Conservation (phyloP, 2,797 vertebrate species). For the Potorous gilbertii region DNA sequence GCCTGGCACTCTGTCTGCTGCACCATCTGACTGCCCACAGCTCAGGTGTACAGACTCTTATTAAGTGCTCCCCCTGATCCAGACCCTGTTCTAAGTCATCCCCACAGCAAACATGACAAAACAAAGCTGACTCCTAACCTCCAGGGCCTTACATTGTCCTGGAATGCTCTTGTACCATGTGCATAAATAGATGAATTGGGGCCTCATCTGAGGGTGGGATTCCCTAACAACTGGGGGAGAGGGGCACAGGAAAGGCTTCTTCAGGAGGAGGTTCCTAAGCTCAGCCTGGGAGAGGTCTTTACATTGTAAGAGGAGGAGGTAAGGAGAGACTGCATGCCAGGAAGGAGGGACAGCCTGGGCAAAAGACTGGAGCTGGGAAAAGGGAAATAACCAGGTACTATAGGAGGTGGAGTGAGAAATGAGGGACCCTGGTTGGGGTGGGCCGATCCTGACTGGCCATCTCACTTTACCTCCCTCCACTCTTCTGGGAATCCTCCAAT, state of each 20-base stretch:
- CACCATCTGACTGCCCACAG: too few species aligned
- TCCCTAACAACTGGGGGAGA: background rate
- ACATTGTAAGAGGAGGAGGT: background rate
- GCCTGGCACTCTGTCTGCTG: too few species aligned
- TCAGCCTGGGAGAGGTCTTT: background rate
- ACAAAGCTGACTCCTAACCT: background rate
- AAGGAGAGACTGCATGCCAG: background rate
- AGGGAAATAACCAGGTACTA: too few species aligned
- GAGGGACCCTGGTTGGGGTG: background rate
- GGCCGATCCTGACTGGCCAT: background rate
- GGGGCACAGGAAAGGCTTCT: background rate
- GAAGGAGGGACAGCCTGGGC: background rate
- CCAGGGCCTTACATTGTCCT: background rate
- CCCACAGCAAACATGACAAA: background rate
- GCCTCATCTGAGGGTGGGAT: background rate
- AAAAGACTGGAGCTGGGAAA: background rate
- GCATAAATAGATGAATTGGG: background rate
- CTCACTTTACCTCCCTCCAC: background rate
- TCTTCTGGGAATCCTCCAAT: background rate
- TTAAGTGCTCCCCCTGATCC: background rate
- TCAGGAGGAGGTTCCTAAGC: background rate
- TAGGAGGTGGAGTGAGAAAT: background rate
- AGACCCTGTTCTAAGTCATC: background rate
- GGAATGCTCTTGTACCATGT: background rate
- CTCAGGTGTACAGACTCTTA: background rate